phyloP scores from a whole-genome alignment of 2,888 invertebrate species.

The Deroplatys truncata region DNA sequence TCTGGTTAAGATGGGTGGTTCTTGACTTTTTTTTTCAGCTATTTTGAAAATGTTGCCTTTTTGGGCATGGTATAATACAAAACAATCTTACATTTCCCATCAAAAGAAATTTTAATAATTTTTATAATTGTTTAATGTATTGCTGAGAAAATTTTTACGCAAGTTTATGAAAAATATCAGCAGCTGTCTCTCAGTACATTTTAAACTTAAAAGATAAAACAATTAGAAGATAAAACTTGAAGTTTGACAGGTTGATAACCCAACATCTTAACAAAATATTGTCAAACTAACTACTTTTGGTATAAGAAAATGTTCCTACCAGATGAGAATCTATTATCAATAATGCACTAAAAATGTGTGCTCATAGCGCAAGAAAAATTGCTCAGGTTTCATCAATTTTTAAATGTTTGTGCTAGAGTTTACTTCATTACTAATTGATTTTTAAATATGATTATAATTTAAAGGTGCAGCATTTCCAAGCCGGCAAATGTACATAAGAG shows the following conservation, averaged over 20 bases:
- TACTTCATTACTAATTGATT: background rate
- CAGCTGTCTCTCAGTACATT: background rate
- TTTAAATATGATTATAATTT: background rate
- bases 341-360: background rate
- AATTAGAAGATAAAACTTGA: background rate
- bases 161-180: background rate
- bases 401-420: background rate
- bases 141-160: background rate
- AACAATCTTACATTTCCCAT: background rate
- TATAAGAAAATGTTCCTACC: background rate
- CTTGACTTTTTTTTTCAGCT: background rate
- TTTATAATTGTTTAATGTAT: background rate
- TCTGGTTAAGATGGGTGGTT: background rate
- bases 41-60: background rate
- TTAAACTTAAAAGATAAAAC: background rate
- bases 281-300: too few relatives aligned
- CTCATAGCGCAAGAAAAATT: background rate
- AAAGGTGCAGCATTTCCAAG: background rate
- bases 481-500: background rate
- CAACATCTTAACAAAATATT: background rate
- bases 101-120: background rate
- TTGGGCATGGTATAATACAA: background rate
- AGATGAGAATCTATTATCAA: background rate
- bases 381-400: background rate
- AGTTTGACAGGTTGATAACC: background rate